Conservation (phyloP, 2,113 vertebrate genomes). For the Pedionomus torquatus region DNA sequence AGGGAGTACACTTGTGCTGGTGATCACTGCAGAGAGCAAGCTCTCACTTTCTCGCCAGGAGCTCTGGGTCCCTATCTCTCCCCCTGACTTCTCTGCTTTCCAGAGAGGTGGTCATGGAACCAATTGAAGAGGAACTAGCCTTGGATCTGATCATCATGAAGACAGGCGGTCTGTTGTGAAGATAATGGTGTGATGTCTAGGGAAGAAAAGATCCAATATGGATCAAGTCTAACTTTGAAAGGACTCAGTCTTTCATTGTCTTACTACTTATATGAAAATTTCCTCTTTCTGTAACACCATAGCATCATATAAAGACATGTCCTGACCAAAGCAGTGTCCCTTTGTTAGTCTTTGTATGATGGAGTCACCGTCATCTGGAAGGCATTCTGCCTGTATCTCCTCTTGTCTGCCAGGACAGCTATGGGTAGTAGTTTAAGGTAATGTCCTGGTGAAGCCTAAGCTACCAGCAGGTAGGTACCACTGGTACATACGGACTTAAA, state of each 20-base stretch:
- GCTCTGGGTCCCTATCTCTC: fast-evolving
- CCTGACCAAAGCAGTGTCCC: not conserved
- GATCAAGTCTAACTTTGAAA: not conserved
- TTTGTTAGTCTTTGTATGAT: not conserved
- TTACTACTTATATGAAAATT: not conserved
- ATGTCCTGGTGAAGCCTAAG: not conserved
- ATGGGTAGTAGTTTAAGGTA: not conserved
- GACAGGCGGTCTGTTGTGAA: not conserved
- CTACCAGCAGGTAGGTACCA: not conserved
- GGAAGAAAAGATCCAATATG: not conserved
- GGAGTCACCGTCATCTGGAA: not conserved
- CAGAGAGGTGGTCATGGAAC: not conserved
- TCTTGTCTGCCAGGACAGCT: not conserved
- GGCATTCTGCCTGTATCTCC: not conserved
- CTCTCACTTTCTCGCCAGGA: not conserved
- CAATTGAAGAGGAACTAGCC: not conserved
- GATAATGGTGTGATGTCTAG: not conserved
- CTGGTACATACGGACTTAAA: not conserved
- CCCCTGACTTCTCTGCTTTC: not conserved
- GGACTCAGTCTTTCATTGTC: not conserved
- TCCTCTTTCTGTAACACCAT: not conserved
- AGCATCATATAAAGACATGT: not conserved
- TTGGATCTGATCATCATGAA: not conserved
- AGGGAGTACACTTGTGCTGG: not conserved
- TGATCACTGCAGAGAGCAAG: not conserved